Evolutionary conservation across 2,888 invertebrate species (phyloP), one percentile per base, ranked within the genome.

Genomic region (Abrostola triplasia): DNA sequence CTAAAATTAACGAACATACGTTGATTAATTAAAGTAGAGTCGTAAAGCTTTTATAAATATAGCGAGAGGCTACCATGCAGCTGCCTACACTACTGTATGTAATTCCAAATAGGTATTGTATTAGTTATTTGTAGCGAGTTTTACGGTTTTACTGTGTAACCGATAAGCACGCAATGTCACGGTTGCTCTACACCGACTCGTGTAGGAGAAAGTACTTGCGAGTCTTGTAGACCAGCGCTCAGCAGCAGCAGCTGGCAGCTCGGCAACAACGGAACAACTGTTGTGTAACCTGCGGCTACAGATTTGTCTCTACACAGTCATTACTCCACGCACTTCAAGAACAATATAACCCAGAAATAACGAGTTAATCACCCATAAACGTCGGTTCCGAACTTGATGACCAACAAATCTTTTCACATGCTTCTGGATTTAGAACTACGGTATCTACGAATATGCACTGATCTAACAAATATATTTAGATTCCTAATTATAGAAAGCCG

Each of bases 111-210:
- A 55, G 65, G 64, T 57, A 66, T 76, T 69, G 70, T 77, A 72
- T 77, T 79, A 65, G 59, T 76, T 69, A 64, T 67, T 64, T 62
- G 57, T 49, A 63, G 71, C 61, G 49, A 70, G 68, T 68, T 70
- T 73, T 47, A 47, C 44, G 44, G 44, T 13, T 47, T 72, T 71
- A 67, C 70, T 55, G 59, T 55, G 64, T 64, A 71, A 70, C 67
- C 75, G 82, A 83, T 82, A 83, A 80, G 81, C 76, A 73, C 76
- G 79, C 83, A 86, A 82, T 86, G 84, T 85, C 85, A 84, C 68
- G 81, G 82, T 74, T 81, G 82, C 77, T 73, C 67, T 68, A 73
- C 64, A 66, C 76, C 50, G 56, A 55, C 70, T 77, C 75, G 76
- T 76, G 76, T 66, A 70, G 76, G 85, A 84, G 88, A 88, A 88